phyloP scores from a whole-genome alignment of 1,140 invertebrate species.

The Spodoptera frugiperda region DNA sequence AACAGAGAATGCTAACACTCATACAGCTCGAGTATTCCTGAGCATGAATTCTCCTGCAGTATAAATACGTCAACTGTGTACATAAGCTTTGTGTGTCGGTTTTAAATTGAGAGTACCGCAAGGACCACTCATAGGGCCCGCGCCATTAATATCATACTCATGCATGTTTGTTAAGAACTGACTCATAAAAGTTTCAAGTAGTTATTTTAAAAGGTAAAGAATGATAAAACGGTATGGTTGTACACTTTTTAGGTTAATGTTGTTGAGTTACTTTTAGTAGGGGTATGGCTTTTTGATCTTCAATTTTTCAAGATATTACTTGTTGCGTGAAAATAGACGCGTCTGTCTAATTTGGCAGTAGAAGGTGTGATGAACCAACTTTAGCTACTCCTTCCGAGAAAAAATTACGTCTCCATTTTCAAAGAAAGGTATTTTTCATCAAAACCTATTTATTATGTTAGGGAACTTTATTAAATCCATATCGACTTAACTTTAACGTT shows the following conservation, averaged over 20 bases:
- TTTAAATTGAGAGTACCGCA: slow-evolving; percentile 19
- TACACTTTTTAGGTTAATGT: no score
- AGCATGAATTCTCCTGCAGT: background rate
- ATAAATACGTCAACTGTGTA: background rate
- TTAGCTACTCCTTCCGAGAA: no score
- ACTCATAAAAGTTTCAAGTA: slow-evolving; percentile 26
- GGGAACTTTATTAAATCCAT: no score
- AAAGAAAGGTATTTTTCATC: no score
- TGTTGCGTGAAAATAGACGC: background rate
- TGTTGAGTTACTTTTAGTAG: no score
- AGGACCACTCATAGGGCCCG: slow-evolving; percentile 19
- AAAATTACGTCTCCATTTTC: no score
- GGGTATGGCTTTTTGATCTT: background rate
- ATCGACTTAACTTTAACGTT: no score
- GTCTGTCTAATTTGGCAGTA: no score
- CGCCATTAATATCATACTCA: slow-evolving; percentile 7
- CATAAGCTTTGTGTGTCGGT: background rate
- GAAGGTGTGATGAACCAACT: no score
- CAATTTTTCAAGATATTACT: background rate
- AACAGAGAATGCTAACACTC: background rate
- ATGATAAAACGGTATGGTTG: background rate
- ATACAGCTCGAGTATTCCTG: background rate
- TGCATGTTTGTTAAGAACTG: slow-evolving; percentile 12
- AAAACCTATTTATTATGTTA: no score
- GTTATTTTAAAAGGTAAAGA: slow-evolving; percentile 17